Evolutionary conservation across 2,888 invertebrate species (phyloP), one percentile per base, ranked within the genome.

Genomic region (Eupelmus urozonus): DNA sequence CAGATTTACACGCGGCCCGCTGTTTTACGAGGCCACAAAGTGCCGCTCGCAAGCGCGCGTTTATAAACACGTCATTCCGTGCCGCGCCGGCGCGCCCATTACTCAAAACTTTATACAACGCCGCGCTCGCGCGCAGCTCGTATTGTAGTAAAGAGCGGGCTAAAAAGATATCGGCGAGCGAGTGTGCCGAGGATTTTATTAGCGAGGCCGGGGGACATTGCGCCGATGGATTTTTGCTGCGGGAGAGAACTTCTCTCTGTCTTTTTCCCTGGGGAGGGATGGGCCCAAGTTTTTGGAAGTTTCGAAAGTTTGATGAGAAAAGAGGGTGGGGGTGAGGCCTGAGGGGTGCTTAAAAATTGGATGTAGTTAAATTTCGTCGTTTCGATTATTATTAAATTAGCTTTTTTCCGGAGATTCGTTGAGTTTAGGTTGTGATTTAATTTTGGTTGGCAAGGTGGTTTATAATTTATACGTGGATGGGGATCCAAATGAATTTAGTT

Each of bases 21-120:
- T 88, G 86, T 88, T 89, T 89, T 88, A 88, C 87, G 88, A 88
- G 84, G 84, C 87, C 87, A 84, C 88, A 88, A 89, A 89, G 88
- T 87, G 87, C 87, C 87, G 85, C 87, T 83, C 86, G 82, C 82
- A 74, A 76, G 77, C 81, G 20, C 29, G 66, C 84, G 84, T 85
- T 85, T 85, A 86, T 85, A 86, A 87, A 87, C 85, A 86, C 85
- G 83, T 87, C 85, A 84, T 84, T 85, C 84, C 81, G 82, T 83
- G n/a, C n/a, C 82, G 82, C 81, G 79, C 81, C 81, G 82, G 79
- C 81, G 81, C 82, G 83, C 82, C 83, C 83, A 85, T 87, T 86
- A 86, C 86, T 87, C 85, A 84, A 84, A 87, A 84, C 81, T 83
- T 83, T 82, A 79, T 76, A 82, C 82, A 83, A 83, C 82, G 81